Evolutionary conservation across 2,113 vertebrate genomes (phyloP).

Genomic region (Scomber japonicus): DNA sequence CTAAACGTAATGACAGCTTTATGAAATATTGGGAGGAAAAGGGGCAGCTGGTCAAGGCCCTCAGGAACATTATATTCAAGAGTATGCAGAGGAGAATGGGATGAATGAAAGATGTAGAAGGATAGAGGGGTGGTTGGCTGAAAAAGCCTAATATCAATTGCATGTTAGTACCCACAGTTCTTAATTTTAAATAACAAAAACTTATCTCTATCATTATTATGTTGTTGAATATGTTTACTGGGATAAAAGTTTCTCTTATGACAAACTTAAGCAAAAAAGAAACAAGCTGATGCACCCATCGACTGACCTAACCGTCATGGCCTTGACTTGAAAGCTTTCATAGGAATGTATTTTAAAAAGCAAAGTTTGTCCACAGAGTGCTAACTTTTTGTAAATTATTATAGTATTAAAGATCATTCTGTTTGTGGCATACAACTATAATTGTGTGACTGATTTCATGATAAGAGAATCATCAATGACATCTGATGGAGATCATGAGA

Average conservation of each 20-base stretch:
- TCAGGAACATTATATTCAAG: slow-evolving; percentile 87
- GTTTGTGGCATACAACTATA: slow-evolving; percentile 72
- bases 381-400: slow-evolving; percentile 75
- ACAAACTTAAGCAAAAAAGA: slow-evolving; percentile 27
- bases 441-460: slow-evolving; percentile 7
- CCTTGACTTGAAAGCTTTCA: slow-evolving; percentile 29
- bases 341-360: neutral
- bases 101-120: slow-evolving; percentile 19
- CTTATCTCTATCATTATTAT: slow-evolving; percentile 42
- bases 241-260: slow-evolving; percentile 30
- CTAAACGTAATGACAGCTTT: slow-evolving; percentile 88
- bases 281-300: slow-evolving; percentile 9
- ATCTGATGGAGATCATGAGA: too few species aligned
- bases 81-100: slow-evolving; percentile 73
- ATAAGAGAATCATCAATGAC: too few species aligned
- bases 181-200: slow-evolving; percentile 35
- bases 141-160: slow-evolving; percentile 38
- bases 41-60: slow-evolving; percentile 86
- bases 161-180: slow-evolving; percentile 56
- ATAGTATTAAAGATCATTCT: slow-evolving; percentile 67
- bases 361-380: slow-evolving; percentile 54
- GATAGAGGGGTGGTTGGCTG: neutral
- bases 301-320: slow-evolving; percentile 35
- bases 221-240: slow-evolving; percentile 42
- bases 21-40: slow-evolving; percentile 81